phyloP scores from a whole-genome alignment of 2,797 vertebrate genomes.

The Eupleurogrammus muticus region DNA sequence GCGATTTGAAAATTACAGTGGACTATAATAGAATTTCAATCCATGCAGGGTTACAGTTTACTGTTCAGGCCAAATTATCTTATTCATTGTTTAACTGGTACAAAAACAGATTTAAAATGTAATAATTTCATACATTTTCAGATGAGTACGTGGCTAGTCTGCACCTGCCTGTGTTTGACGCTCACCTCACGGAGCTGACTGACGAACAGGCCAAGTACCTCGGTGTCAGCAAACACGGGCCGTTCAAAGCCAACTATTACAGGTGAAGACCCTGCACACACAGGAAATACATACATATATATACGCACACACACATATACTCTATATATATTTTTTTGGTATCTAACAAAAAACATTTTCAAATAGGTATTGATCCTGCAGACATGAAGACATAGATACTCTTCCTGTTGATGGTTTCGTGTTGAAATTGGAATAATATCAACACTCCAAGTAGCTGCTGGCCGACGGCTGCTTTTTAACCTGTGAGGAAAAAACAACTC shows the following conservation, averaged over 20 bases:
- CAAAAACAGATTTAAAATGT: neutral
- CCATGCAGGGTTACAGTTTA: too few relatives aligned
- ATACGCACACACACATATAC: neutral
- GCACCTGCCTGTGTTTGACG: conserved; percentile 92
- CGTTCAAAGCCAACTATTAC: conserved; percentile 96
- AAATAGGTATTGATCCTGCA: conserved; percentile 62
- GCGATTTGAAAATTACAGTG: too few relatives aligned
- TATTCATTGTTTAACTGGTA: neutral
- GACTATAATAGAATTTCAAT: too few relatives aligned
- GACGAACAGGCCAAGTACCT: conserved; percentile 94
- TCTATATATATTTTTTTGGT: neutral
- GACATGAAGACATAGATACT: neutral
- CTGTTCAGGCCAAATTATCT: too few relatives aligned
- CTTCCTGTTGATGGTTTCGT: neutral
- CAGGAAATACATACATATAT: neutral
- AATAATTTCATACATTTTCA: conserved; percentile 65
- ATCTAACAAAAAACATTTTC: conserved; percentile 5
- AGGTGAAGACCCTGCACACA: conserved; percentile 76
- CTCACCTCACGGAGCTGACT: conserved; percentile 92
- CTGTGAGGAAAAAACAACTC: neutral
- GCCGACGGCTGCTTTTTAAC: too few relatives aligned
- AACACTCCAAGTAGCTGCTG: too few relatives aligned
- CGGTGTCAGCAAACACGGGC: conserved; percentile 92
- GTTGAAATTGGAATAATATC: neutral
- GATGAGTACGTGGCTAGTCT: conserved; percentile 95